These are phyloP conservation scores for Rhodeus uyekii DNA, from an alignment of 2,797 vertebrate genomes.

Conservation along the genomic window DNA sequence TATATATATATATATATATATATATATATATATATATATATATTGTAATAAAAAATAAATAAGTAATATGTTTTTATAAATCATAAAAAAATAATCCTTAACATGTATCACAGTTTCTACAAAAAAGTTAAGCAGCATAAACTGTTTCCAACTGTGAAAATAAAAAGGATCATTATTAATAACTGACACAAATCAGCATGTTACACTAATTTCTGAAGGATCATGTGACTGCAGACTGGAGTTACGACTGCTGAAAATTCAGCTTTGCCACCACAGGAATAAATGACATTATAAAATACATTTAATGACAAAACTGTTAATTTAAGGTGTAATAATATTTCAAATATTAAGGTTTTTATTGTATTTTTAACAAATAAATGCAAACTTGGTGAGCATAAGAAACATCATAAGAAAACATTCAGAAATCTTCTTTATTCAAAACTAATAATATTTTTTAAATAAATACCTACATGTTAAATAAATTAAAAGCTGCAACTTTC, in stretches of 20 bases:
- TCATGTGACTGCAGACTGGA: not conserved
- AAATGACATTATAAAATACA: not conserved
- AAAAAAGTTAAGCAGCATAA: not conserved
- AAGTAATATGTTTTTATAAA: no score
- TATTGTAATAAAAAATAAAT: no score
- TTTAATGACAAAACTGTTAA: not conserved
- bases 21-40: no score
- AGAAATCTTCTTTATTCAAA: not conserved
- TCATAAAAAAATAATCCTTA: not conserved
- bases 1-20: not conserved
- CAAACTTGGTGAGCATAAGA: not conserved
- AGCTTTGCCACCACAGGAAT: not conserved
- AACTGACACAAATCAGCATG: not conserved
- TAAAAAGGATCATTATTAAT: not conserved
- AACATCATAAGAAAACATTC: not conserved
- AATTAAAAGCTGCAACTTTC: not conserved
- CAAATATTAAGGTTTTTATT: not conserved
- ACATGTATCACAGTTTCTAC: not conserved
- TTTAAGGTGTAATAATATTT: not conserved
- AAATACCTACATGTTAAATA: not conserved
- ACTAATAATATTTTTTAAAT: not conserved
- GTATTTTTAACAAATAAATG: not conserved
- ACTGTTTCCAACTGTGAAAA: no score
- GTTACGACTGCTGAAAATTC: not conserved
- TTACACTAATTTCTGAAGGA: not conserved